Conservation (phyloP, 2,888 invertebrate species). For the Crematogaster levior region DNA sequence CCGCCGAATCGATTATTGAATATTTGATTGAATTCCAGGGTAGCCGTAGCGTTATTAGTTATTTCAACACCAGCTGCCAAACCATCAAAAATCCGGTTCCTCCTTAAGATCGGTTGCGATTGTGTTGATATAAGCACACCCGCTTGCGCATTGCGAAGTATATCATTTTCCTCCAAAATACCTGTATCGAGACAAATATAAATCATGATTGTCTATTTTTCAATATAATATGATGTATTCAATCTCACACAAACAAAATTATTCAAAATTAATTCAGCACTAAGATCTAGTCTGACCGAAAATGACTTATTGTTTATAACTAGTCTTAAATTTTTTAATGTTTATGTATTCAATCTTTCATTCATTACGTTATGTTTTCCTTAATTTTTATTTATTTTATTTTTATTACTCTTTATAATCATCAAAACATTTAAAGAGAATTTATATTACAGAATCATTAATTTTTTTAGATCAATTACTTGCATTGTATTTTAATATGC, state of each 20-base stretch:
- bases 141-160: slow-evolving; percentile 99
- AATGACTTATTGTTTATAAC: too few relatives aligned
- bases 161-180: slow-evolving; percentile 96
- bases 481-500: not conserved
- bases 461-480: not conserved
- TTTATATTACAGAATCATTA: not conserved
- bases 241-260: too few relatives aligned
- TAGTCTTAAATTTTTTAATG: too few relatives aligned
- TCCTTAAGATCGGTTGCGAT: slow-evolving; percentile 97
- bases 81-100: slow-evolving; percentile 99
- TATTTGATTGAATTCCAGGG: slow-evolving; percentile 98
- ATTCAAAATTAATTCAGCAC: too few relatives aligned
- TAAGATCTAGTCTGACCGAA: too few relatives aligned
- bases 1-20: slow-evolving; percentile 99
- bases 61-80: slow-evolving; percentile 99
- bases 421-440: not conserved
- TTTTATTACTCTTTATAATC: not conserved
- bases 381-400: not conserved
- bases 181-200: slow-evolving; percentile 84
- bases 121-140: slow-evolving; percentile 99
- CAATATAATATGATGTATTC: not conserved
- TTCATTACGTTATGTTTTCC: too few relatives aligned
- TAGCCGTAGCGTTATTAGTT: slow-evolving; percentile 99
- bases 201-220: not conserved
- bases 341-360: too few relatives aligned